These are phyloP conservation scores for Pionites leucogaster DNA, from an alignment of 2,113 vertebrate species.

Conservation along the genomic window DNA sequence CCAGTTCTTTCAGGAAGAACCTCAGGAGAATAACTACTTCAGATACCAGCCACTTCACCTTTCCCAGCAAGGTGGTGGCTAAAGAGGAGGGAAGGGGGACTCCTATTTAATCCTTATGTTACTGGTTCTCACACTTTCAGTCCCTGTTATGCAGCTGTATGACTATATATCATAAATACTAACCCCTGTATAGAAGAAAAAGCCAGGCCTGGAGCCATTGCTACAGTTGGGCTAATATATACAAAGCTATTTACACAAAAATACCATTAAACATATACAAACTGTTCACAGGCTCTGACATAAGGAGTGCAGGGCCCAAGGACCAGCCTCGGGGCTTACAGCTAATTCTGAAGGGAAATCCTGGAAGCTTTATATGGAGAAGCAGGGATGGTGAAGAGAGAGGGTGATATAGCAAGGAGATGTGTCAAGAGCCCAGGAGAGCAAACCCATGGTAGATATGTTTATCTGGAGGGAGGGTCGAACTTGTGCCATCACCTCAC, in stretches of 20 bases:
- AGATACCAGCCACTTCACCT: background rate
- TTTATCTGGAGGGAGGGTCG: background rate
- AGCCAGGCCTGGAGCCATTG: constrained; percentile 3
- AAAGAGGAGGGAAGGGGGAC: background rate
- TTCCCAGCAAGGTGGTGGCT: constrained; percentile 18
- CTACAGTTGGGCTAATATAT: constrained; percentile 65
- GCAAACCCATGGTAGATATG: background rate
- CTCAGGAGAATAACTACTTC: background rate
- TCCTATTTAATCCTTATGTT: background rate
- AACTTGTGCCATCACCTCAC: background rate
- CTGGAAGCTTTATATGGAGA: background rate
- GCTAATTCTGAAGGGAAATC: constrained; percentile 42
- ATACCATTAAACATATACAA: constrained; percentile 47
- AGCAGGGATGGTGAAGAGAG: background rate
- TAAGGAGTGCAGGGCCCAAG: constrained; percentile 6
- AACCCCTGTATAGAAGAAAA: background rate
- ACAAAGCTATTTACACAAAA: constrained; percentile 60
- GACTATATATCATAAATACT: constrained; percentile 10
- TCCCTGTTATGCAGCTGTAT: background rate
- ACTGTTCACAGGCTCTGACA: constrained; percentile 53
- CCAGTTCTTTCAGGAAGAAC: background rate
- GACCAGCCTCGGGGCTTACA: constrained; percentile 31
- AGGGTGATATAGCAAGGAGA: background rate
- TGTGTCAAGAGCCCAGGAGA: background rate
- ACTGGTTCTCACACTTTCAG: background rate